Conservation (phyloP, 2,113 vertebrate genomes). For the Neotoma lepida region DNA sequence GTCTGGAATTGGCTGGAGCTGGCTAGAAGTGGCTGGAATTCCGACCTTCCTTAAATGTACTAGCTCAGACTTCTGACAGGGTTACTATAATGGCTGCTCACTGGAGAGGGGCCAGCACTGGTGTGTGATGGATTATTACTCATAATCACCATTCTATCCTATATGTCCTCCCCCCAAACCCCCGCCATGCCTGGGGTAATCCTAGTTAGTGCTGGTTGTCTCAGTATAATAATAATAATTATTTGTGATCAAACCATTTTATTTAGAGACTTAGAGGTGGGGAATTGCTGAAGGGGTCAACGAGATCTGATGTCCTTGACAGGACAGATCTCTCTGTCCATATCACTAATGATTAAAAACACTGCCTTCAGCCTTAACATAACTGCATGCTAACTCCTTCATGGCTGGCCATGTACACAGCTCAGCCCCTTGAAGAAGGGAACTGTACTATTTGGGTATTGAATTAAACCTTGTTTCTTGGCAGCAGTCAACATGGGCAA, state of each 20-base stretch:
- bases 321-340: background rate
- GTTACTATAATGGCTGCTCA: background rate
- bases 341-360: background rate
- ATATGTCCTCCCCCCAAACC: background rate
- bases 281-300: background rate
- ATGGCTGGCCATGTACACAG: background rate
- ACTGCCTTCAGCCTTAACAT: background rate
- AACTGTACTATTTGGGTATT: background rate
- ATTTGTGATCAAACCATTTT: background rate
- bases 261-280: background rate
- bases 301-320: background rate
- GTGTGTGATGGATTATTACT: background rate
- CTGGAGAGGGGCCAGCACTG: background rate
- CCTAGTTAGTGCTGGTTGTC: background rate
- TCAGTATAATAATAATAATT: background rate
- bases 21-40: background rate
- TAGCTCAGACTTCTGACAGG: background rate
- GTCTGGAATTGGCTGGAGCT: background rate
- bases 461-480: conserved; percentile 31
- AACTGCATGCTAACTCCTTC: background rate
- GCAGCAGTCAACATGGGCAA: background rate
- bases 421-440: background rate
- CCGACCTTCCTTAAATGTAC: background rate
- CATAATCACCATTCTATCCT: background rate
- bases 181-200: background rate